A percentile compares a stretch with the other conserved stretches of the same genome.
These are phyloP conservation scores for Hylomyscus alleni DNA, from an alignment of 2,797 vertebrate species.

Conservation along the genomic window DNA sequence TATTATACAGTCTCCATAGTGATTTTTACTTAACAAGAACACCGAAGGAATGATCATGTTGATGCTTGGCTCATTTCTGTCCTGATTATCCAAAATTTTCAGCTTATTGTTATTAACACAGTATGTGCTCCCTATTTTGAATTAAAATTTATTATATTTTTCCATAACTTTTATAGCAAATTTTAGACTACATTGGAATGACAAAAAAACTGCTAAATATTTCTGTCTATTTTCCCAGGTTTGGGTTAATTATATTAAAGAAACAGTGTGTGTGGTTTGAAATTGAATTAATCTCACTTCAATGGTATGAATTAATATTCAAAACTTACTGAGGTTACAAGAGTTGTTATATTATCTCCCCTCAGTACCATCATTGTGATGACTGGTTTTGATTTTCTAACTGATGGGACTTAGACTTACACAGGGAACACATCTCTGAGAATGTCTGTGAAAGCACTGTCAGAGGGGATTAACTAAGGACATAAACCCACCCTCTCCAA, in stretches of 20 bases:
- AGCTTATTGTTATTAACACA: background rate
- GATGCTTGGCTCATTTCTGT: background rate
- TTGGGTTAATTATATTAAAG: background rate
- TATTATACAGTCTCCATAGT: background rate
- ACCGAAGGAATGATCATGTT: background rate
- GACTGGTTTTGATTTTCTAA: background rate
- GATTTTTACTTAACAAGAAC: background rate
- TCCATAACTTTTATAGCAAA: background rate
- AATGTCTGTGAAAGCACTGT: background rate
- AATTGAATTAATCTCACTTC: background rate
- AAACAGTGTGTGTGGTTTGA: background rate
- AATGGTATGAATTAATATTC: background rate
- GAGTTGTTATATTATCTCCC: background rate
- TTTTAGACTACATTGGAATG: background rate
- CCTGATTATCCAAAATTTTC: background rate
- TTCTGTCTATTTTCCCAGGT: background rate
- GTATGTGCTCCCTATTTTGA: background rate
- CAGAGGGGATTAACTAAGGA: background rate
- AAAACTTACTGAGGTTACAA: background rate
- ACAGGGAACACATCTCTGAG: background rate
- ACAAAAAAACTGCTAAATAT: background rate
- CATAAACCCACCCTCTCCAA: background rate
- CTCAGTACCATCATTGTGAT: background rate
- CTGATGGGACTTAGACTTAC: background rate
- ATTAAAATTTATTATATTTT: conserved; percentile 9